Percentiles rank a stretch among this genome's conserved stretches.
Conservation (phyloP, 2,888 invertebrate genomes). For the Clanis bilineata region DNA sequence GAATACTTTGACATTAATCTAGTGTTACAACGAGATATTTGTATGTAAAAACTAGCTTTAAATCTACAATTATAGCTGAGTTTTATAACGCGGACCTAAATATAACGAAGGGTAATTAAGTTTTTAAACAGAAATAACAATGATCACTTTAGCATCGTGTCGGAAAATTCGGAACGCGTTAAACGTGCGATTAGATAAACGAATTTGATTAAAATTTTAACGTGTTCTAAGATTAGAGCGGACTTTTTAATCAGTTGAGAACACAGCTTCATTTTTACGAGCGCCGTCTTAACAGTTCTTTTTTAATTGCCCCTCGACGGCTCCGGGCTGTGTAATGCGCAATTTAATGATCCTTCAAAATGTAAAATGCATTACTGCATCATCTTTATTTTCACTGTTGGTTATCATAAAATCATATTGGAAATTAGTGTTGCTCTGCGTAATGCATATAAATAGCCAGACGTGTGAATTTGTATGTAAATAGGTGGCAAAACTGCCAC, state of each 20-base stretch:
- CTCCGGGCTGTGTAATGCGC: constrained; percentile 69
- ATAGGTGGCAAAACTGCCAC: background rate
- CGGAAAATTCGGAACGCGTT: constrained; percentile 3
- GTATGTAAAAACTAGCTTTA: too few relatives aligned
- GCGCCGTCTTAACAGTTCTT: constrained; percentile 73
- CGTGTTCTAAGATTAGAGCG: constrained; percentile 58
- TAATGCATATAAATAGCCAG: constrained; percentile 24
- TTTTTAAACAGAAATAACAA: constrained; percentile 5
- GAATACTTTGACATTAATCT: too few relatives aligned
- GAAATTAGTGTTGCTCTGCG: constrained; percentile 36
- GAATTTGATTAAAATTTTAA: constrained; percentile 64
- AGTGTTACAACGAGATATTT: too few relatives aligned
- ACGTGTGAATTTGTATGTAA: background rate
- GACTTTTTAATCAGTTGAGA: constrained; percentile 77
- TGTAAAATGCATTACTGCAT: constrained; percentile 78
- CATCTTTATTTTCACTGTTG: constrained; percentile 68
- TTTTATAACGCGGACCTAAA: background rate
- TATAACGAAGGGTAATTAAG: background rate
- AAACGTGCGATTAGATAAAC: constrained; percentile 48
- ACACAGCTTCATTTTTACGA: constrained; percentile 77
- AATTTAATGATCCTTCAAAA: constrained; percentile 80
- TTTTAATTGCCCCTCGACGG: constrained; percentile 77
- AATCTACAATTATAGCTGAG: background rate
- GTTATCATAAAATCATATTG: constrained; percentile 49
- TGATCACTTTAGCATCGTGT: background rate